Evolutionary conservation across 2,888 invertebrate species (phyloP).

Genomic region (Phaonia tiefii): DNA sequence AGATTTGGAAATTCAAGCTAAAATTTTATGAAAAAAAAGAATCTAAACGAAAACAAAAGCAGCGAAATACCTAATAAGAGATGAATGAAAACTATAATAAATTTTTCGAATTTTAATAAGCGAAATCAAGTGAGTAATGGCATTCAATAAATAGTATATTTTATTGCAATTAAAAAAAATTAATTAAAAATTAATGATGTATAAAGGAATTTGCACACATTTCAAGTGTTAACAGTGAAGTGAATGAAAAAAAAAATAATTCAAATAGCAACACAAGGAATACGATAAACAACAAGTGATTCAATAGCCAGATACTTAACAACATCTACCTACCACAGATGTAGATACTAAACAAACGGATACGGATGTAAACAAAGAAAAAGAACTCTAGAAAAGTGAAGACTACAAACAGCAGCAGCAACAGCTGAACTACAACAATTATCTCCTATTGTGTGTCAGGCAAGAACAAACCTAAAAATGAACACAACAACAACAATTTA

Average conservation of each 20-base stretch:
- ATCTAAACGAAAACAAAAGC: neutral
- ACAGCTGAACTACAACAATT: slow-evolving; percentile 1
- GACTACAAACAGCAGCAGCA: slow-evolving; percentile 1
- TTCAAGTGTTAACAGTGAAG: neutral
- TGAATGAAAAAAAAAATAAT: neutral
- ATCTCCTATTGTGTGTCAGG: slow-evolving; percentile 28
- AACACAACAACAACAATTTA: slow-evolving; percentile 73
- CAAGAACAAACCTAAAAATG: slow-evolving; percentile 23
- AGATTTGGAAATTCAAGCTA: too few relatives aligned
- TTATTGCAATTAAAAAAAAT: neutral
- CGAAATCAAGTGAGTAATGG: too few relatives aligned
- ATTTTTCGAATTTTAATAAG: too few relatives aligned
- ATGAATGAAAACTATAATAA: too few relatives aligned
- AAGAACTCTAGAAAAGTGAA: neutral
- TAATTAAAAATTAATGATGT: neutral
- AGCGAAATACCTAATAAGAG: too few relatives aligned
- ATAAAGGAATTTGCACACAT: neutral
- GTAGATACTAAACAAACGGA: neutral
- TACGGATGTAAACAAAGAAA: neutral
- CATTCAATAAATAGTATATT: too few relatives aligned
- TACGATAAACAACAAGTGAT: neutral
- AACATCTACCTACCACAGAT: neutral
- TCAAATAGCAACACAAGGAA: neutral
- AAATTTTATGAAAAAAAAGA: neutral
- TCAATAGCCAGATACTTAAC: neutral